phyloP scores from a whole-genome alignment of 2,797 vertebrate genomes.

The Gobio occitaniae region DNA sequence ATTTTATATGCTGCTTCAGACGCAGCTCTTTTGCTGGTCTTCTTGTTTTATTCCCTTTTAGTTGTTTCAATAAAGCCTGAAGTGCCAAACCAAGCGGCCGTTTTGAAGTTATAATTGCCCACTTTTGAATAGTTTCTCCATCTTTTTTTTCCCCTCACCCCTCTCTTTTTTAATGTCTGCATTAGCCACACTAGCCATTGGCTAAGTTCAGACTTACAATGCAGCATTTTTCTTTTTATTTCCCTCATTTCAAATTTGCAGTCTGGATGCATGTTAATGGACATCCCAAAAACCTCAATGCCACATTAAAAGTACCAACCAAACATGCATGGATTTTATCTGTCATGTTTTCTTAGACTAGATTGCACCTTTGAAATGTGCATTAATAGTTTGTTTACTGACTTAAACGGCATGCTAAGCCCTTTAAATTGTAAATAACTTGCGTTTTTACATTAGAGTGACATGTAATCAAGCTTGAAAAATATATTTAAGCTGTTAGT shows the following conservation, averaged over 20 bases:
- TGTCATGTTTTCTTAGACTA: constrained; percentile 4
- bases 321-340: constrained; percentile 11
- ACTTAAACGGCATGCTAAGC: background rate
- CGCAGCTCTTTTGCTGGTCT: constrained; percentile 66
- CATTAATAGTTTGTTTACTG: constrained; percentile 4
- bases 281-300: no score
- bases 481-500: background rate
- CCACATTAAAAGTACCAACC: background rate
- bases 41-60: constrained; percentile 66
- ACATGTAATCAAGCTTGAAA: background rate
- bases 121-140: constrained; percentile 64
- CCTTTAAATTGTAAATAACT: background rate
- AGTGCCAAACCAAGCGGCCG: constrained; percentile 65
- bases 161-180: background rate
- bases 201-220: constrained; percentile 43
- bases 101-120: constrained; percentile 79
- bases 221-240: background rate
- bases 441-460: background rate
- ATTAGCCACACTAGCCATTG: constrained; percentile 50
- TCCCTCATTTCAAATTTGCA: constrained; percentile 53
- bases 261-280: constrained; percentile 54
- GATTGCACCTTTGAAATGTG: background rate
- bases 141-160: background rate
- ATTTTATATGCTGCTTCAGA: constrained; percentile 70
- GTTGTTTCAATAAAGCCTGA: constrained; percentile 76